A percentile compares a stretch with the other conserved stretches of the same genome.
phyloP scores from a whole-genome alignment of 2,888 invertebrate genomes.

The Esperia sulphurella region DNA sequence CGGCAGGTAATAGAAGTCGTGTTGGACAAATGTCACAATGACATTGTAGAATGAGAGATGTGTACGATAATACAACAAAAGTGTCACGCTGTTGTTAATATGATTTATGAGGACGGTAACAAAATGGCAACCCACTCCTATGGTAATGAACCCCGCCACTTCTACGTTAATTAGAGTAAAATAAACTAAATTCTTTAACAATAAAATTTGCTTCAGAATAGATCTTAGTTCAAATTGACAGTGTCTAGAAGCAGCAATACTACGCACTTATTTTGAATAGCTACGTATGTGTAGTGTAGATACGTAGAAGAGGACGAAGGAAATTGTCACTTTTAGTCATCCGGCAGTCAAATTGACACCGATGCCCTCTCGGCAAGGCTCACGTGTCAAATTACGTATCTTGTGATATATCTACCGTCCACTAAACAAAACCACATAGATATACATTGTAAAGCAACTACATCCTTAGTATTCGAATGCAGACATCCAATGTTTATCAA shows the following conservation, averaged over 20 bases:
- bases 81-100: background rate
- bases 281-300: background rate
- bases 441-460: background rate
- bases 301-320: conserved; percentile 29
- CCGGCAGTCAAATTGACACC: conserved; percentile 52
- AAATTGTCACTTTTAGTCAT: conserved; percentile 57
- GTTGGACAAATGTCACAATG: conserved; percentile 6
- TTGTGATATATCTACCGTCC: conserved; percentile 11
- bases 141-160: too few species aligned
- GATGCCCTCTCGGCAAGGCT: conserved; percentile 19
- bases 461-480: background rate
- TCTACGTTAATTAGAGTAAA: too few species aligned
- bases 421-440: background rate
- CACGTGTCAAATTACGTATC: conserved; percentile 26
- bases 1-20: conserved; percentile 3
- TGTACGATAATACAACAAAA: conserved; percentile 7
- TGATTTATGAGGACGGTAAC: background rate
- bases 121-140: background rate
- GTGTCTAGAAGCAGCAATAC: too few species aligned
- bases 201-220: too few species aligned
- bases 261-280: too few species aligned
- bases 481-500: conserved; percentile 2
- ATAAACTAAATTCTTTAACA: too few species aligned
- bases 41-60: conserved; percentile 3
- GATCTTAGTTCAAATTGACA: too few species aligned